Evolutionary conservation across 2,888 invertebrate genomes (phyloP).

Genomic region (Poecilobothrus nobilitatus): DNA sequence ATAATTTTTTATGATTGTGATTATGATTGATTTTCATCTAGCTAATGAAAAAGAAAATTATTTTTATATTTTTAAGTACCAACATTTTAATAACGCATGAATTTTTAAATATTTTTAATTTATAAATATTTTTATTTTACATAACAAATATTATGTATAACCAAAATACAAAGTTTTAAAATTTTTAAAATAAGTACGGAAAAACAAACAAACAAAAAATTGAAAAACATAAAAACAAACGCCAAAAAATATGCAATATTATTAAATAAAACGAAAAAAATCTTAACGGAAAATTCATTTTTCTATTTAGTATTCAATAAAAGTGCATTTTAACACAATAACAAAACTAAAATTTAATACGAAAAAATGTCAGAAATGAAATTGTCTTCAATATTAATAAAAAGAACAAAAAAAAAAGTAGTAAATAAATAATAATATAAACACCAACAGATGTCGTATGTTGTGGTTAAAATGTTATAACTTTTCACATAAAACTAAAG

Average conservation of each 20-base stretch:
- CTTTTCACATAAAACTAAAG: not conserved
- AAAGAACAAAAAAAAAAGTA: not conserved
- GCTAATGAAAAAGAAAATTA: no score
- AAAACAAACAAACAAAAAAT: not conserved
- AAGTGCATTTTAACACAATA: not conserved
- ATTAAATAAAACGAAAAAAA: not conserved
- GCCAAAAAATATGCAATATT: no score
- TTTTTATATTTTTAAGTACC: no score
- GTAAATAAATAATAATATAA: not conserved
- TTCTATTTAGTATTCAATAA: conserved; percentile 4
- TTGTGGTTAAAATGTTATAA: not conserved
- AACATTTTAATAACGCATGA: no score
- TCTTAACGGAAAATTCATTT: not conserved
- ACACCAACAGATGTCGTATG: not conserved
- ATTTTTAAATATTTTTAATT: not conserved
- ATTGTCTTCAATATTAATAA: not conserved
- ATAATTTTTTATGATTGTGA: no score
- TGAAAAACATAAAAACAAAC: no score
- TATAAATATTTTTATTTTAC: not conserved
- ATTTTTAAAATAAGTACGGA: not conserved
- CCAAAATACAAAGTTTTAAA: not conserved
- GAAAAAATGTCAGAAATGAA: not conserved
- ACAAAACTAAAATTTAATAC: not conserved
- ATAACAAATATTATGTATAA: not conserved
- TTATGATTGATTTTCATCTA: no score